Conservation (phyloP, 2,888 invertebrate genomes). For the Tolmerus cingulatus region DNA sequence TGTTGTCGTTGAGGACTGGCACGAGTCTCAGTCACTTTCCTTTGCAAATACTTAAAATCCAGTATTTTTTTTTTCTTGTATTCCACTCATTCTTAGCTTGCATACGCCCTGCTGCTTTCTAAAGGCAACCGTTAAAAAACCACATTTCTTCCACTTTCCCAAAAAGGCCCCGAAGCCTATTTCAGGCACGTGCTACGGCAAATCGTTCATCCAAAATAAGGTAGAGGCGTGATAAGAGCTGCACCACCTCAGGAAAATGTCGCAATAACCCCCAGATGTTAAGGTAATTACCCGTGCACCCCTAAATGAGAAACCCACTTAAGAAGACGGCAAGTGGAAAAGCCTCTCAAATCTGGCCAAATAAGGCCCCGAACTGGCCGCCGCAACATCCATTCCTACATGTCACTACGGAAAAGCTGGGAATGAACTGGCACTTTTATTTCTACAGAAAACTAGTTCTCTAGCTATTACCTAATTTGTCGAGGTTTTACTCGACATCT, state of each 20-base stretch:
- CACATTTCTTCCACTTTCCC: not conserved
- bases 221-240: not conserved
- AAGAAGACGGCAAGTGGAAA: not conserved
- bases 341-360: not conserved
- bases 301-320: not conserved
- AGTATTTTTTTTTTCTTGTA: not conserved
- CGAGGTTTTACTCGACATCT: not conserved
- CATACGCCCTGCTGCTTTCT: not conserved
- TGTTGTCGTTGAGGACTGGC: not conserved
- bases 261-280: not conserved
- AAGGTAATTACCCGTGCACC: not conserved
- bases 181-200: not conserved
- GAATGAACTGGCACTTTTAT: not conserved
- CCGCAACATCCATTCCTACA: not conserved
- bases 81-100: not conserved
- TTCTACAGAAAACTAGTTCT: conserved; percentile 1
- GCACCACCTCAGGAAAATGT: not conserved
- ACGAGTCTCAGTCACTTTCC: not conserved
- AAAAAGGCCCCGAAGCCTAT: not conserved
- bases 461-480: not conserved
- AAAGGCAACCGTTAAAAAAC: not conserved
- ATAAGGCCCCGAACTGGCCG: not conserved
- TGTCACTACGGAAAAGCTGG: not conserved
- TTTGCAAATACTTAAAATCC: not conserved
- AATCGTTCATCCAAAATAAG: not conserved